These are phyloP conservation scores for Thereva nobilitata DNA, from an alignment of 2,888 invertebrate species.

Conservation along the genomic window DNA sequence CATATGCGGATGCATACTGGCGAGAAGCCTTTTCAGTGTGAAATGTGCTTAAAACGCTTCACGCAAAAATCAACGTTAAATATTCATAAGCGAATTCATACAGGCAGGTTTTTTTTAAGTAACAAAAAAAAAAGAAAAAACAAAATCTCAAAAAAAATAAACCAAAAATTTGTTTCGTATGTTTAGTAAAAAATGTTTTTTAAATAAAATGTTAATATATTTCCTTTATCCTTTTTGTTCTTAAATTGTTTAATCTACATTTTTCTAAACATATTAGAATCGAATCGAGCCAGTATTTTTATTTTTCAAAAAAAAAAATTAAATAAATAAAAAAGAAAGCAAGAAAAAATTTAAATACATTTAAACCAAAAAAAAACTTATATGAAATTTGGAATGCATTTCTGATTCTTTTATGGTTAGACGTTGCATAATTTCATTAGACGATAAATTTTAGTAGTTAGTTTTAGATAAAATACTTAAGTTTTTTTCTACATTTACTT, in stretches of 20 bases:
- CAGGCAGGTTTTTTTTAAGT: slow-evolving; percentile 56
- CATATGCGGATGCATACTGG: slow-evolving; percentile 59
- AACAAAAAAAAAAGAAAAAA: background rate
- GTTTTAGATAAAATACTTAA: background rate
- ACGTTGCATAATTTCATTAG: slow-evolving; percentile 6
- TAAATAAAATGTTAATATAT: background rate
- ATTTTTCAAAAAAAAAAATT: background rate
- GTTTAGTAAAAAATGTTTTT: slow-evolving; percentile 19
- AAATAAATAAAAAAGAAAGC: too few relatives aligned
- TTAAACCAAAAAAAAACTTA: slow-evolving; percentile 1
- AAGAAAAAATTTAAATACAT: background rate
- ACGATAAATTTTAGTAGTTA: background rate
- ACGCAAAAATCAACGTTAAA: slow-evolving; percentile 82
- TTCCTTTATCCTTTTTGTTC: too few relatives aligned
- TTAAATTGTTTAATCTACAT: background rate
- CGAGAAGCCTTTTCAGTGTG: slow-evolving; percentile 49
- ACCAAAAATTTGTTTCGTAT: slow-evolving; percentile 9
- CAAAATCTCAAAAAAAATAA: background rate
- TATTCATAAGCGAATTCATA: slow-evolving; percentile 80
- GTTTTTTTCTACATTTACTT: slow-evolving; percentile 23
- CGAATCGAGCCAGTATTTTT: slow-evolving; percentile 23
- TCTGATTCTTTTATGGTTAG: slow-evolving; percentile 43
- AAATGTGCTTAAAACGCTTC: slow-evolving; percentile 67
- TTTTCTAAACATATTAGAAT: slow-evolving; percentile 43
- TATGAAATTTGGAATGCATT: slow-evolving; percentile 10